Evolutionary conservation across 2,888 invertebrate species (phyloP), one percentile per base, ranked within the genome.

Genomic region (Catonia carolina): DNA sequence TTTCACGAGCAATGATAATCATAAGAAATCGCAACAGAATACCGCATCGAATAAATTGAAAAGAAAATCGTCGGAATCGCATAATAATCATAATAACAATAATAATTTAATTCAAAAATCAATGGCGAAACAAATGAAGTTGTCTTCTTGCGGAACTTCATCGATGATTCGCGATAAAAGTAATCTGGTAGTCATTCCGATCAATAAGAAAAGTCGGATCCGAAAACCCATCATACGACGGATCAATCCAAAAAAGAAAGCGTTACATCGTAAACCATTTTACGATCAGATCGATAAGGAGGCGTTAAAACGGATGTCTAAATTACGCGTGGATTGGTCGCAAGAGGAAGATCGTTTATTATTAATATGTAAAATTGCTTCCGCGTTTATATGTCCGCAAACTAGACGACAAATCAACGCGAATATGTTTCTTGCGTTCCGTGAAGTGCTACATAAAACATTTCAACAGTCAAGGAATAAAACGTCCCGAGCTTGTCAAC

Each of bases 281-380:
- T 78, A 81, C 55, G 86, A 87, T 66, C 80, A 80, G 2, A 70
- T 80, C 8, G 88, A 88, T 69, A 75, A 75, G 20, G 76, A 76
- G 61, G 85, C 86, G 0, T 67, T 84, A 47, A 77, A 79, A 47
- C 75, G 76, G 41, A 81, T 84, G 79, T 78, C 77, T 2, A 79
- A 78, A 27, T 65, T 78, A 18, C 67, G 72, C 51, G 80, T 84
- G 0, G 75, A 76, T 6, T 90, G 88, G 86, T 75, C 77, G 6
- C 68, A 77, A 0, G 74, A 77, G 35, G 89, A 90, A 70, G 88
- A 89, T 70, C 80, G 79, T 42, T 71, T 85, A 54, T 68, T 89
- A 2, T 72, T 85, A 45, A 75, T 88, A 60, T 81, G 83, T 61
- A 82, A 83, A 63, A 81, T 84, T 0, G 83, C 82, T 0, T 76